Base-by-base conservation (phyloP, 2,113 vertebrate species). In the Burhinus oedicnemus region DNA sequence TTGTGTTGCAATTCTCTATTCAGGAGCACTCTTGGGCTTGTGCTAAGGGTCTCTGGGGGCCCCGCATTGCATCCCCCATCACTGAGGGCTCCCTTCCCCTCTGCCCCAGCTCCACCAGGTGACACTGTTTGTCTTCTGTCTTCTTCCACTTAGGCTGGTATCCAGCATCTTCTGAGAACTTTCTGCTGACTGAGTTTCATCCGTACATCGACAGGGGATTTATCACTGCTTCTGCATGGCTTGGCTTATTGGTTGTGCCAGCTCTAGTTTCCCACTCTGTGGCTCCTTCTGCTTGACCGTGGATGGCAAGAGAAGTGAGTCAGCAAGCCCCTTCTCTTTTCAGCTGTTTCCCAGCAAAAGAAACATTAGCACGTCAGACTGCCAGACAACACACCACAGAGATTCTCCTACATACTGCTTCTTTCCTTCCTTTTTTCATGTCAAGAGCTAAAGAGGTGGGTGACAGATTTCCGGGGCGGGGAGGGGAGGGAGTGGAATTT, bases 1-100 rank as follows among this genome's bases (percentile, higher is more conserved):
- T 60, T 9, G 30, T 60, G 65, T 11, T 36, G 30, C n/a, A 68
- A 29, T 25, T 15, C 10, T 25, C 44, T 42, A 2, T 23, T 61
- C 27, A 72, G 38, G 15, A 60, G 5, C 0, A 1, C n/a, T 52
- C 25, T 5, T 40, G 29, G 64, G 15, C 44, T 74, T 52, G 17
- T 61, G 66, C 23, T 64, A 72, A 79, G 30, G 36, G 16, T 32
- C 38, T 80, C 0, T 58, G 32, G 42, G 18, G 38, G 5, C 12
- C 14, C 18, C 3, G 1, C 21, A 57, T 34, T 4, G 5, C 38
- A 70, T 2, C 1, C 2, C 4, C 12, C 10, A 9, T 52, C 2
- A 2, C 2, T 13, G 23, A 44, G 27, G 30, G 5, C 15, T 89
- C 38, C 44, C 9, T 38, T 68, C 26, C 12, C 25, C 17, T 65